Evolutionary conservation across 2,888 invertebrate species (phyloP).

Genomic region (Acholoe squamosa): DNA sequence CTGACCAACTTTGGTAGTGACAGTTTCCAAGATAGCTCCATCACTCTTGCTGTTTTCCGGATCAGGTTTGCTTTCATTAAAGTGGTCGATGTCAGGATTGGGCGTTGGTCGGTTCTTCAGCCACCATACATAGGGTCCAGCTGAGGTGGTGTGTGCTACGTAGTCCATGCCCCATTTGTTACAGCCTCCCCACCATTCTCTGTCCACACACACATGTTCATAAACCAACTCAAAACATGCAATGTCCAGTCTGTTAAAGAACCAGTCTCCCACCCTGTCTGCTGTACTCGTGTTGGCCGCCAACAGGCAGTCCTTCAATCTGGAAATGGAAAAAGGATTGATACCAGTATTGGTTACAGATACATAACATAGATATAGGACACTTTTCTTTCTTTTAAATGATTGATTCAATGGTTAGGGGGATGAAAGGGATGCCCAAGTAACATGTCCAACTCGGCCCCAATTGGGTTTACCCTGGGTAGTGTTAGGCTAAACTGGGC

Average conservation of each 20-base stretch:
- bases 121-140: conserved; percentile 2
- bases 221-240: neutral
- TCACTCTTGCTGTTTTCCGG: too few relatives aligned
- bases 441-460: too few relatives aligned
- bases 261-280: conserved; percentile 29
- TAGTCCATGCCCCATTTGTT: neutral
- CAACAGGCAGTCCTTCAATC: conserved; percentile 35
- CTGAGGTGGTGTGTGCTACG: neutral
- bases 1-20: too few relatives aligned
- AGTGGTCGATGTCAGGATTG: neutral
- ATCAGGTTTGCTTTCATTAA: too few relatives aligned
- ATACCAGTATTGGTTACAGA: too few relatives aligned
- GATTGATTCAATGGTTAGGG: too few relatives aligned
- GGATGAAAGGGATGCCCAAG: too few relatives aligned
- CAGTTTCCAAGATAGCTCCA: too few relatives aligned
- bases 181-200: conserved; percentile 25
- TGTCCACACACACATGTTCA: neutral
- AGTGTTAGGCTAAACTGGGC: too few relatives aligned
- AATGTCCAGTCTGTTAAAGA: conserved; percentile 19
- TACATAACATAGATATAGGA: too few relatives aligned
- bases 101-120: neutral
- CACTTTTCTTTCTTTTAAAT: too few relatives aligned
- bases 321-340: neutral
- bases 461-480: too few relatives aligned
- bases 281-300: conserved; percentile 85